Base-by-base conservation (phyloP, 1,140 invertebrate species). In the Halyomorpha halys region DNA sequence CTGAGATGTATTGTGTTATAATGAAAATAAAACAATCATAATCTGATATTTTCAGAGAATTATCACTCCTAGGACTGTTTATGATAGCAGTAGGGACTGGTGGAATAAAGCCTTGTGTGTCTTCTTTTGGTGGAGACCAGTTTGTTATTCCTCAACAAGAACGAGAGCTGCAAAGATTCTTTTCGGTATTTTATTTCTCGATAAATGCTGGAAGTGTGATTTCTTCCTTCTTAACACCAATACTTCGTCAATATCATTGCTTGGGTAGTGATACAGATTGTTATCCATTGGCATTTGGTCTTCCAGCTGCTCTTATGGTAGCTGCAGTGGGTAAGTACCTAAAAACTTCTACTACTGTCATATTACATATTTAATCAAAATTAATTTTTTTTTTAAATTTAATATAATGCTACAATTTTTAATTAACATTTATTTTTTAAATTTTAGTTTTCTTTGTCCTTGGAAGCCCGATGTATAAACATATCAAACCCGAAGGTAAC, bases 111-210 rank as follows among this genome's bases (percentile, higher is more conserved):
- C 94, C 97, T 0, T 98, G 94, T 73, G 95, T 98, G 0, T 84
- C 91, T 0, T 90, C 96, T 0, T 98, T 99, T 75, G 97, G 97
- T 19, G 97, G 93, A 0, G 96, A 99, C 76, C 97, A 99, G 77
- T 96, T 95, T 73, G 77, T 82, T 65, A 68, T 91, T 44, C 90
- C 90, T 0, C 82, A 86, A 70, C 90, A 89, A 76, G 84, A 83
- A 70, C 75, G 75, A 65, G 83, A 93, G 71, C 75, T 95, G 47
- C 81, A 83, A 1, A 83, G 83, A 63, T 97, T 93, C 76, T 97
- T 97, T 75, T 95, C 92, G 0, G 75, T 95, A 0, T 97, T 96
- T 74, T 97, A 97, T 76, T 91, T 96, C 69, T 81, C 91, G 30
- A 96, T 98, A 69, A 97, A 97, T 72, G 82, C 89, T 2, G 95